These are phyloP conservation scores for Theretra japonica DNA, from an alignment of 2,888 invertebrate genomes.

Conservation along the genomic window DNA sequence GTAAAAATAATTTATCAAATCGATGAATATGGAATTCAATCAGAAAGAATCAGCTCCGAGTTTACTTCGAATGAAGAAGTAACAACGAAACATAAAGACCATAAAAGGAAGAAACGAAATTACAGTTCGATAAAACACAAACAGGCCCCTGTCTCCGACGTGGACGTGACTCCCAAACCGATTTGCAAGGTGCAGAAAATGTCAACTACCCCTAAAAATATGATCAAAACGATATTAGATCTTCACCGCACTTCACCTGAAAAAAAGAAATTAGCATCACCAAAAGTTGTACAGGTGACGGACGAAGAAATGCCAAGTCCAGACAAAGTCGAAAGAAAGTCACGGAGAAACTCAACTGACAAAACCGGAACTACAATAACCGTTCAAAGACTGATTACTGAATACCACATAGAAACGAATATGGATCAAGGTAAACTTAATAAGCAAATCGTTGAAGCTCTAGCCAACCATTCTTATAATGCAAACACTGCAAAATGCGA, in stretches of 20 bases:
- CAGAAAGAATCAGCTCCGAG: slow-evolving; percentile 45
- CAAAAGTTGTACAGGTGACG: slow-evolving; percentile 34
- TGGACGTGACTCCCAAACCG: slow-evolving; percentile 68
- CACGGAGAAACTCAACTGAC: slow-evolving; percentile 34
- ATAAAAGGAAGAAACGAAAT: slow-evolving; percentile 58
- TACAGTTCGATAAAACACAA: slow-evolving; percentile 55
- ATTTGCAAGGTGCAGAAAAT: slow-evolving; percentile 62
- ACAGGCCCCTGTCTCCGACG: slow-evolving; percentile 29
- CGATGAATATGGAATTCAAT: slow-evolving; percentile 34
- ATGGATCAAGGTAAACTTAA: slow-evolving; percentile 39
- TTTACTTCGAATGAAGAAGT: slow-evolving; percentile 46
- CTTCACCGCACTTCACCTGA: not conserved
- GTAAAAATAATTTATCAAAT: slow-evolving; percentile 52
- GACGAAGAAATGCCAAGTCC: not conserved
- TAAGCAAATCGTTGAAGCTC: slow-evolving; percentile 41
- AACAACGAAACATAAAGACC: slow-evolving; percentile 25
- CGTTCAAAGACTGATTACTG: slow-evolving; percentile 57
- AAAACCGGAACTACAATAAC: slow-evolving; percentile 45
- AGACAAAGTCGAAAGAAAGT: slow-evolving; percentile 32
- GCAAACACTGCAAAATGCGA: slow-evolving; percentile 31
- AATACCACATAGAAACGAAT: slow-evolving; percentile 45
- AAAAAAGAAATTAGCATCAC: slow-evolving; percentile 32
- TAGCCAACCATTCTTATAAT: slow-evolving; percentile 32
- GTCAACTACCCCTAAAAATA: slow-evolving; percentile 45
- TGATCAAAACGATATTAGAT: slow-evolving; percentile 2